Evolutionary conservation across 64 coral and sea anemone species (phyloP).

Genomic region (Catalaphyllia jardinei): DNA sequence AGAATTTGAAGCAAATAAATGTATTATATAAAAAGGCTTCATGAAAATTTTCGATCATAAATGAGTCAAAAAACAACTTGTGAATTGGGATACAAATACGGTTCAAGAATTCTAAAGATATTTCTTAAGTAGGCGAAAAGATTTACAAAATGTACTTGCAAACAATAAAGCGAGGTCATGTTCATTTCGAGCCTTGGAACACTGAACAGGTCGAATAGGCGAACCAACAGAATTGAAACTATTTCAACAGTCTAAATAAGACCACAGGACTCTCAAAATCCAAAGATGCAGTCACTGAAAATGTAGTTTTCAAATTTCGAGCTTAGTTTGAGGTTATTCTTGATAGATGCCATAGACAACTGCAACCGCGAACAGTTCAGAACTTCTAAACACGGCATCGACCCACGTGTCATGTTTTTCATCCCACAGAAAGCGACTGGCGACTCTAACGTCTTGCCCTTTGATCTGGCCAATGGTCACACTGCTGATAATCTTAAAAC

Average conservation of each 20-base stretch:
- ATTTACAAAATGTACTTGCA: not conserved
- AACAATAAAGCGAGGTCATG: not conserved
- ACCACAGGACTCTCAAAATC: not conserved
- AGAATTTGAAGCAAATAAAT: no score
- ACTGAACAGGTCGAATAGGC: no score
- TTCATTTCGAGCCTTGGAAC: not conserved
- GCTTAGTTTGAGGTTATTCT: slow-evolving; percentile 32
- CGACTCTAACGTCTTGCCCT: slow-evolving; percentile 85
- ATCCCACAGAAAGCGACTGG: slow-evolving; percentile 98
- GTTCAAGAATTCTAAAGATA: no score
- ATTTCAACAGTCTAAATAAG: no score
- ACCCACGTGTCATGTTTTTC: slow-evolving; percentile 98
- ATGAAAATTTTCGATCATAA: no score
- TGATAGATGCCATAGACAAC: slow-evolving; percentile 87
- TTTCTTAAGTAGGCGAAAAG: no score
- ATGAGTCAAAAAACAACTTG: not conserved
- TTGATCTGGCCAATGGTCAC: slow-evolving; percentile 96
- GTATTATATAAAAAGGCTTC: no score
- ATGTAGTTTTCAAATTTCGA: not conserved
- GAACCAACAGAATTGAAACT: no score
- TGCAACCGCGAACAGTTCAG: slow-evolving; percentile 85
- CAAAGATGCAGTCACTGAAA: not conserved
- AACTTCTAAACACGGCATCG: slow-evolving; percentile 81
- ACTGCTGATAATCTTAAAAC: slow-evolving; percentile 83
- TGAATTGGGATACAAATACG: no score